Conservation (phyloP, 1,140 invertebrate species). For the Condylostylus longicornis region DNA sequence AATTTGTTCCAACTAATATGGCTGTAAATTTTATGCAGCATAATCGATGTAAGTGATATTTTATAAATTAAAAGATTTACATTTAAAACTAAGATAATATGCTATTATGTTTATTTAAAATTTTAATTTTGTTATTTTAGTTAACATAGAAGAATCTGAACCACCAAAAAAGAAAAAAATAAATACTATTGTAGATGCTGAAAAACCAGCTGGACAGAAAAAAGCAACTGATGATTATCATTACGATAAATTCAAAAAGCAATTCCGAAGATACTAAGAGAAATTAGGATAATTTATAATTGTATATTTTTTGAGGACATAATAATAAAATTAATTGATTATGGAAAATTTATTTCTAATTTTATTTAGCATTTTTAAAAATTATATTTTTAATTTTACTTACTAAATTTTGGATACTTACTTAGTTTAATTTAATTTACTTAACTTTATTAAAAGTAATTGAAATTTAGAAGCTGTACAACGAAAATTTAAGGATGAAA, state of each 20-base stretch:
- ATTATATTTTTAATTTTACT: too few species aligned
- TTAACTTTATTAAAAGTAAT: too few species aligned
- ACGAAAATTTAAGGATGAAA: too few species aligned
- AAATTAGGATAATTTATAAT: too few species aligned
- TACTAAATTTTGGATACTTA: too few species aligned
- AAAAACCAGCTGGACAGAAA: constrained; percentile 37
- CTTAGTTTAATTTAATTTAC: too few species aligned
- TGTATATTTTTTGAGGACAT: neutral
- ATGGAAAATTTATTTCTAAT: too few species aligned
- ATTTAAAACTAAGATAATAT: constrained; percentile 1
- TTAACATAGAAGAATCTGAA: constrained; percentile 64
- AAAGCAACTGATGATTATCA: constrained; percentile 94
- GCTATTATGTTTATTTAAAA: constrained; percentile 10
- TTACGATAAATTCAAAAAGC: constrained; percentile 92
- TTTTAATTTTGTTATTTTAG: constrained; percentile 36
- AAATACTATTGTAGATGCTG: constrained; percentile 35
- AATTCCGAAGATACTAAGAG: constrained; percentile 73
- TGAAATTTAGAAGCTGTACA: too few species aligned
- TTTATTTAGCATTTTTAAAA: too few species aligned
- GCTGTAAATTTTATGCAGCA: constrained; percentile 96
- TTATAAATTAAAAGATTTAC: constrained; percentile 2
- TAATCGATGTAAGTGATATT: constrained; percentile 59
- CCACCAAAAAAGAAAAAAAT: constrained; percentile 40
- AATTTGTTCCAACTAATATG: constrained; percentile 95
- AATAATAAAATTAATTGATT: constrained; percentile 4